Base-by-base conservation (phyloP, 2,797 vertebrate species). In the Muraenolepis orangiensis region DNA sequence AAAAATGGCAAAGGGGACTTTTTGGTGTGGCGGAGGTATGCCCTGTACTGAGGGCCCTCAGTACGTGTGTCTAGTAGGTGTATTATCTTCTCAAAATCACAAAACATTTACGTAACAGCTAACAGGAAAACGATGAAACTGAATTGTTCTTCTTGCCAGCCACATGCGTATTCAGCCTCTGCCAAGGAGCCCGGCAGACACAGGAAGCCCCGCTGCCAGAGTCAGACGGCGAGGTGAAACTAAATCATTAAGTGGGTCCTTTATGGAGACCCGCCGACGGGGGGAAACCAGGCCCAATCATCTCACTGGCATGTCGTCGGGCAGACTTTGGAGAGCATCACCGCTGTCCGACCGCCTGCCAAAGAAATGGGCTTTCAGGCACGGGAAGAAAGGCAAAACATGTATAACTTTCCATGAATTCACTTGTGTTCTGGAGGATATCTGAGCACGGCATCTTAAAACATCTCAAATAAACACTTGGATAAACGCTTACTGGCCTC, bases 211-310 rank as follows among this genome's bases (percentile, higher is more conserved):
- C 46, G 74, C 72, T 80, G 30, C 80, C 77, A 66, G 74, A 40
- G 80, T 83, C 79, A 70, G 76, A 81, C 78, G 38, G 57, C 75
- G 23, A 46, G 82, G 75, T 75, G 67, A 87, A 89, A 82, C 75
- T 81, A 83, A 91, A 87, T 85, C 86, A 84, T 71, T 67, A 51
- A 51, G 79, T 71, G 74, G 51, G 4, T 51, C 40, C 81, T 81
- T 76, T 67, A 76, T 74, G 80, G 87, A 76, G 74, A 32, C 66
- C 79, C 76, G 76, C 77, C 83, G 84, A 80, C 80, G 72, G 74
- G 69, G 74, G 76, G 78, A 74, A 87, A 87, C n/a, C 57, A 61
- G 57, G 57, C n/a, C 79, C 16, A 28, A 78, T 79, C 71, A 51
- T 82, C 85, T 88, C 30, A 72, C 81, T 72, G 67, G 51, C 18